Base-by-base conservation (phyloP, 2,797 vertebrate genomes). In the Phoebastria nigripes region DNA sequence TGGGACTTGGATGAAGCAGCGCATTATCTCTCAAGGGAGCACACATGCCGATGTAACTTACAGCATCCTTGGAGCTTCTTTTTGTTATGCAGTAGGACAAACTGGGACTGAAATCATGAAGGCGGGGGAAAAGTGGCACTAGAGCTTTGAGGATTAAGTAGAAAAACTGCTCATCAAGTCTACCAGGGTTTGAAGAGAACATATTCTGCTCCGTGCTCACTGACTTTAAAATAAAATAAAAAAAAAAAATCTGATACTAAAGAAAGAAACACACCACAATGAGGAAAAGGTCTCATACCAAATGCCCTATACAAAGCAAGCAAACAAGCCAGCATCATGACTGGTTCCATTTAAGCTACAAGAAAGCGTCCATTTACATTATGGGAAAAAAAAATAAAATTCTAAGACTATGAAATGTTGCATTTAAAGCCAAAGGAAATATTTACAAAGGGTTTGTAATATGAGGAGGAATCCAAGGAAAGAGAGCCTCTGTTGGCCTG, bases 341-440 rank as follows among this genome's bases (percentile, higher is more conserved):
- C 46, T 89, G 58, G 39, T 72, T 92, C 58, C 51, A 89, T 84
- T 95, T 76, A 89, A 58, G 15, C 70, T 70, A 84, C 17, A 93
- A 82, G 73, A 90, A 94, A 76, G 31, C 8, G 1, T 37, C n/a
- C 58, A 71, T 94, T 93, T 90, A 84, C 69, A 70, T 67, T 62
- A 65, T 37, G 9, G 17, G 15, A 2, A 41, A 82, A 72, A 87
- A 71, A 61, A 56, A 37, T 8, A 37, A 21, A 9, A n/a, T 18
- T 70, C 56, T 74, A 86, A 39, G 49, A 71, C 39, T 86, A 84
- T n/a, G 35, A 90, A 89, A 79, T 59, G 13, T 76, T 89, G 63
- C 46, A 49, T 90, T 90, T 89, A 77, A 94, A 89, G 66, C 86
- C 91, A 97, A 94, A 89, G 24, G 67, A 92, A 94, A 94, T 95